Evolutionary conservation across 2,113 vertebrate species (phyloP), one percentile per base, ranked within the genome.

Genomic region (Nanger granti): DNA sequence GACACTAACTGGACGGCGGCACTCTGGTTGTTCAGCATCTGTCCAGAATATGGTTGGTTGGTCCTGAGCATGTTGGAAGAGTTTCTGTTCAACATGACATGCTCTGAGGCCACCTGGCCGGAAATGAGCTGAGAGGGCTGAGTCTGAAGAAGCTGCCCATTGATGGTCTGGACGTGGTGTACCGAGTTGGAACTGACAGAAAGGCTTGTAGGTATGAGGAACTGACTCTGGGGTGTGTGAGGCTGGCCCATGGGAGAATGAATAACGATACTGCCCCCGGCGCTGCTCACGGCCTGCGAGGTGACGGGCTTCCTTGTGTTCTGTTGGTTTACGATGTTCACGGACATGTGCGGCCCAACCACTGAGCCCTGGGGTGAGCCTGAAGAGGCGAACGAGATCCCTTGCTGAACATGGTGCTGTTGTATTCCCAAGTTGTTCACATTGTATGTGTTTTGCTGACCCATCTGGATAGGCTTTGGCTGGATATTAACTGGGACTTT

Each of bases 381-480:
- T 97, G 99, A 98, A 37, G 99, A 98, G 95, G 98, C 98, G 95
- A 99, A 99, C 0, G 99, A 98, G 98, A 99, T 98, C 52, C 99
- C 99, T 97, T 99, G 99, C 76, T 99, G 99, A 18, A 99, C 98
- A 0, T 99, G 99, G 98, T 99, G 99, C 66, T 99, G 99, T 95
- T 99, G 99, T 91, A 99, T 98, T 96, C 99, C 99, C 98, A 99
- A 97, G 90, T 97, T 99, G 98, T 99, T 99, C 98, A 99, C 99
- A 92, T 98, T 99, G 98, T 99, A 99, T 22, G 99, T 99, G 54
- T 99, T 99, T 98, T 99, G 99, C 98, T 99, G 99, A 90, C 99
- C 99, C 96, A 99, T 98, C 96, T 99, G 99, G 95, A 99, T 96
- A 95, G 99, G 99, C 98, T 99, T 99, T 96, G 99, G 99, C 98